Evolutionary conservation across 1,140 invertebrate genomes (phyloP), one percentile per base, ranked within the genome.

Genomic region (Sarcophaga bullata): DNA sequence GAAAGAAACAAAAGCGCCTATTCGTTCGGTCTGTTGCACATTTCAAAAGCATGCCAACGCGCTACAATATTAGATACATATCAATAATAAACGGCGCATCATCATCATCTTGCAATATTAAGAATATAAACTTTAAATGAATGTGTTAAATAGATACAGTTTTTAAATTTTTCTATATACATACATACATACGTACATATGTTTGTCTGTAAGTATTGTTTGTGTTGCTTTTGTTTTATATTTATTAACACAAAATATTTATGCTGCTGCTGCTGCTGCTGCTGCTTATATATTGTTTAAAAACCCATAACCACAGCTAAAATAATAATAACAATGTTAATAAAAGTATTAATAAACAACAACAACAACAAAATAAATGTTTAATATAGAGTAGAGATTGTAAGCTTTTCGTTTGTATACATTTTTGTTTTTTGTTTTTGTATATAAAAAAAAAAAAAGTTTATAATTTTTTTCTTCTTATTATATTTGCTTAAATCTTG

Each of bases 221-320:
- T 58, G 17, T 68, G 62, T 19, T 19, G 8, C 17, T 19, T 17
- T 52, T 52, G 1, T 52, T 52, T 13, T 17, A 19, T 68, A 68
- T 19, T 68, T 68, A 68, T 68, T 58, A 68, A 37, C 1, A 37
- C 19, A 68, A 17, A 19, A 17, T 25, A 58, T 58, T 7, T 68
- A 68, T 13, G 8, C n/a, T 8, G n/a, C 15, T 62, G 58, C n/a
- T n/a, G 1, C 8, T 62, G n/a, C 15, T 62, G 15, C 17, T 62
- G 25, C 25, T 37, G n/a, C n/a, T n/a, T n/a, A 19, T 58, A 13
- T 58, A 68, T 25, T 68, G 62, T 68, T 68, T 68, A 68, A 68
- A 68, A 68, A 68, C n/a, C 62, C 62, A 68, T 68, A 68, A 68
- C 62, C 62, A 68, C 13, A 58, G 54, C 7, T 13, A 58, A 58